Evolutionary conservation across 2,888 invertebrate genomes (phyloP).

Genomic region (Panzeria rudis): DNA sequence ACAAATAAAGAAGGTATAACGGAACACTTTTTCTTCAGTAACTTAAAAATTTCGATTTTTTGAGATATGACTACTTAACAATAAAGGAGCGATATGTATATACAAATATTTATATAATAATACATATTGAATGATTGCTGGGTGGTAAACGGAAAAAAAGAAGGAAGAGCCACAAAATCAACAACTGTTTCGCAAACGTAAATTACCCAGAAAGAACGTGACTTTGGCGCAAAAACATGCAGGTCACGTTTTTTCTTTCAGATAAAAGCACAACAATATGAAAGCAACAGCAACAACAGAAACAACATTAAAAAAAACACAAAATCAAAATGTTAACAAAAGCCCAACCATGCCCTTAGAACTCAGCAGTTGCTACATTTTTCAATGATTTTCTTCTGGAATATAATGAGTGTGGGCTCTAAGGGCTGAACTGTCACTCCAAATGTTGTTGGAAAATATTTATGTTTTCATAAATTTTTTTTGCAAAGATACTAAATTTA

Average conservation of each 20-base stretch:
- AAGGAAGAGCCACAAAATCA: slow-evolving; percentile 48
- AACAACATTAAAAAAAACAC: slow-evolving; percentile 7
- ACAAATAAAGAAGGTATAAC: too few relatives aligned
- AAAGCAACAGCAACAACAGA: slow-evolving; percentile 7
- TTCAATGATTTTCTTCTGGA: not conserved
- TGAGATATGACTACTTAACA: too few relatives aligned
- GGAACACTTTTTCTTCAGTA: too few relatives aligned
- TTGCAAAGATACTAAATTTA: slow-evolving; percentile 21
- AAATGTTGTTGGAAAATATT: slow-evolving; percentile 30
- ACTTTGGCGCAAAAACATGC: slow-evolving; percentile 76
- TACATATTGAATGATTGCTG: slow-evolving; percentile 31
- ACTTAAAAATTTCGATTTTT: too few relatives aligned
- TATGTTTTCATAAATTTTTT: slow-evolving; percentile 15
- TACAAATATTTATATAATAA: not conserved
- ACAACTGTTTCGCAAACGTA: slow-evolving; percentile 77
- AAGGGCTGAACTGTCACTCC: slow-evolving; percentile 26
- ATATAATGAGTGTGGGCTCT: slow-evolving; percentile 30
- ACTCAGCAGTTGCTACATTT: slow-evolving; percentile 24
- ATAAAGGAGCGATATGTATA: too few relatives aligned
- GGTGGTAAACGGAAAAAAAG: slow-evolving; percentile 15
- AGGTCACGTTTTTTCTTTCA: slow-evolving; percentile 64
- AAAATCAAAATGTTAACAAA: slow-evolving; percentile 39
- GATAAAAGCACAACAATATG: slow-evolving; percentile 35
- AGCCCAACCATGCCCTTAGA: slow-evolving; percentile 24
- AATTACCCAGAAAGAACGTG: slow-evolving; percentile 83